Percentiles rank a stretch among this genome's conserved stretches.
phyloP scores from a whole-genome alignment of 2,797 vertebrate genomes.

The Valencia hispanica region DNA sequence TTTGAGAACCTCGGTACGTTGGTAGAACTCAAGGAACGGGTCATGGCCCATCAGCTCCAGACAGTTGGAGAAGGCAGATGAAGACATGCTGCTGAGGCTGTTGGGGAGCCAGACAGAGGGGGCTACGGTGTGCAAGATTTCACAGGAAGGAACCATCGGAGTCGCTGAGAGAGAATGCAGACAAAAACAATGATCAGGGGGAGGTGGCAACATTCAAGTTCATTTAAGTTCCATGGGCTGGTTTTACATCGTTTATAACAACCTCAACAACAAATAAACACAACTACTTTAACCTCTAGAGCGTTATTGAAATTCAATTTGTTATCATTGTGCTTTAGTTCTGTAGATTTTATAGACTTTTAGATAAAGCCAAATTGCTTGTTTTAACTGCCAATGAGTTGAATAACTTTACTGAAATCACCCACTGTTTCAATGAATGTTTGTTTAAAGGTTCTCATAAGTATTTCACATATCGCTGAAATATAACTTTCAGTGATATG shows the following conservation, averaged over 20 bases:
- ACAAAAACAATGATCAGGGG: slow-evolving; percentile 27
- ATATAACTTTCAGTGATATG: too few species aligned
- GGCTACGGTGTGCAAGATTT: slow-evolving; percentile 73
- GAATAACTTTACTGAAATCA: not conserved
- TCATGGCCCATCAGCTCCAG: slow-evolving; percentile 83
- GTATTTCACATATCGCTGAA: not conserved
- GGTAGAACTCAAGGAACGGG: slow-evolving; percentile 64
- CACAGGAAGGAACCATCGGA: slow-evolving; percentile 75
- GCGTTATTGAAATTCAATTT: not conserved
- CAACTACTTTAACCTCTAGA: not conserved
- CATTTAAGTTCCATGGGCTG: not conserved
- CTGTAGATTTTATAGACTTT: not conserved
- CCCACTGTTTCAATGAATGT: not conserved
- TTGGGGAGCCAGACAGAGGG: slow-evolving; percentile 74
- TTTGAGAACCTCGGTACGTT: slow-evolving; percentile 70
- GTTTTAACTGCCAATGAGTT: not conserved
- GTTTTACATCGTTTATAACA: not conserved
- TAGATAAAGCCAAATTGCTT: not conserved
- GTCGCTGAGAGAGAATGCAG: slow-evolving; percentile 44
- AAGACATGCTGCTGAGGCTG: slow-evolving; percentile 77
- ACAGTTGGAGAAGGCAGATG: slow-evolving; percentile 75
- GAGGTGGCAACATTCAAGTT: not conserved
- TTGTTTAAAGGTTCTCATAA: not conserved
- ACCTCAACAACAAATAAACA: not conserved
- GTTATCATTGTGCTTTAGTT: not conserved